Percentiles rank a stretch among this genome's conserved stretches.
phyloP scores from a whole-genome alignment of 2,797 vertebrate species.

The Crax fasciolata region DNA sequence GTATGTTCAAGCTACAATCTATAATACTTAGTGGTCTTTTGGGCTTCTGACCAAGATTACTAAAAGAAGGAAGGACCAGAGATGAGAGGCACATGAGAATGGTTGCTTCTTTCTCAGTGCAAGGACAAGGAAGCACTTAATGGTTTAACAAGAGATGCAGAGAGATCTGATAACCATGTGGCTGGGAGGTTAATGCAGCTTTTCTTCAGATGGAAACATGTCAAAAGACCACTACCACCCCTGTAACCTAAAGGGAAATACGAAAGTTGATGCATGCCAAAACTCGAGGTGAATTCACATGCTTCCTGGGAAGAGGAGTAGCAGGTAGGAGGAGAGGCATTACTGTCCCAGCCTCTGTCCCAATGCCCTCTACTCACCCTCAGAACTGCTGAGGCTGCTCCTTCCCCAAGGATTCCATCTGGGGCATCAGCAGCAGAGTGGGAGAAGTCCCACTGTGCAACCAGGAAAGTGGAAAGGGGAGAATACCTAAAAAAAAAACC shows the following conservation, averaged over 20 bases:
- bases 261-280: neutral
- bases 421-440: conserved; percentile 64
- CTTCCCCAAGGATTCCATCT: conserved; percentile 48
- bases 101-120: neutral
- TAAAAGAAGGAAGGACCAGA: neutral
- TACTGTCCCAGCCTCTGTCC: neutral
- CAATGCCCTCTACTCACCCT: conserved; percentile 74
- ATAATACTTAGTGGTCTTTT: neutral
- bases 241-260: neutral
- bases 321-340: conserved; percentile 28
- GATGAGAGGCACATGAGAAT: neutral
- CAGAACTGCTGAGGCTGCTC: conserved; percentile 50
- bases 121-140: neutral
- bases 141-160: neutral
- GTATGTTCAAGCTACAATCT: neutral
- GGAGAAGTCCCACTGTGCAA: conserved; percentile 70
- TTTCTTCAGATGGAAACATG: neutral
- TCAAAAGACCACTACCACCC: neutral
- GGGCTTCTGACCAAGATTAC: neutral
- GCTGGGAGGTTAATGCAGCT: neutral
- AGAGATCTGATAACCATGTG: neutral
- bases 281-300: neutral
- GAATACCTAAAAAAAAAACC: conserved; percentile 65
- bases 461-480: conserved; percentile 31
- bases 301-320: conserved; percentile 6